Conservation (phyloP, 1,140 invertebrate genomes). For the Andricus grossulariae region DNA sequence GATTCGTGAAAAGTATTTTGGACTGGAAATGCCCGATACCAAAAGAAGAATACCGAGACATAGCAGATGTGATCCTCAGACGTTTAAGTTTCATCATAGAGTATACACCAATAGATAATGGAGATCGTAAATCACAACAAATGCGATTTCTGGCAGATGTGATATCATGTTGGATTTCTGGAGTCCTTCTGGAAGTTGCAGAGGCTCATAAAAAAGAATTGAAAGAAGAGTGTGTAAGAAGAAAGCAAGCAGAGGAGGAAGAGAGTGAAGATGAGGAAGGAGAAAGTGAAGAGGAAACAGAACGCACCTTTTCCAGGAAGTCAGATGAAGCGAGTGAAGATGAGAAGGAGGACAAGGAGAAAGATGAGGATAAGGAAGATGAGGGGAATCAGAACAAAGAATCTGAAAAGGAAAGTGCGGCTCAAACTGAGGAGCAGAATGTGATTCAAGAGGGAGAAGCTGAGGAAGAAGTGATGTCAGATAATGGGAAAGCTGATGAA, state of each 20-base stretch:
- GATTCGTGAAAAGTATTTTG: conserved; percentile 67
- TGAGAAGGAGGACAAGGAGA: conserved; percentile 19
- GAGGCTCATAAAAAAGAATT: conserved; percentile 53
- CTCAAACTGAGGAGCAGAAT: background rate
- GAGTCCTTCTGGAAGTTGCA: conserved; percentile 61
- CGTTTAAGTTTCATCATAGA: conserved; percentile 55
- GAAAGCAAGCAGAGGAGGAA: conserved; percentile 40
- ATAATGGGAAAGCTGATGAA: background rate
- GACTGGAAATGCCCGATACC: conserved; percentile 57
- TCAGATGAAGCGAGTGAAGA: conserved; percentile 32
- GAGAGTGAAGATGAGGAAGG: conserved; percentile 42
- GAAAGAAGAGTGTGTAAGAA: conserved; percentile 44
- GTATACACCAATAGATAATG: conserved; percentile 51
- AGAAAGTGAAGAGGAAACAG: conserved; percentile 25
- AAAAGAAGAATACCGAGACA: conserved; percentile 62
- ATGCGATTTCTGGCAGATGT: conserved; percentile 65
- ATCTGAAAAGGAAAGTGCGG: conserved; percentile 13
- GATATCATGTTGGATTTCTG: conserved; percentile 67
- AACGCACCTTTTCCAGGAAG: background rate
- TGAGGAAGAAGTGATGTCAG: conserved; percentile 18
- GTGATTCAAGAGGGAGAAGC: background rate
- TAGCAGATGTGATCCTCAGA: conserved; percentile 62
- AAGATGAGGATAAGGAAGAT: conserved; percentile 27
- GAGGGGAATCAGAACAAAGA: background rate
- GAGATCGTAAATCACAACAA: conserved; percentile 66